phyloP scores from a whole-genome alignment of 2,797 vertebrate species.

The Lacerta viridis region DNA sequence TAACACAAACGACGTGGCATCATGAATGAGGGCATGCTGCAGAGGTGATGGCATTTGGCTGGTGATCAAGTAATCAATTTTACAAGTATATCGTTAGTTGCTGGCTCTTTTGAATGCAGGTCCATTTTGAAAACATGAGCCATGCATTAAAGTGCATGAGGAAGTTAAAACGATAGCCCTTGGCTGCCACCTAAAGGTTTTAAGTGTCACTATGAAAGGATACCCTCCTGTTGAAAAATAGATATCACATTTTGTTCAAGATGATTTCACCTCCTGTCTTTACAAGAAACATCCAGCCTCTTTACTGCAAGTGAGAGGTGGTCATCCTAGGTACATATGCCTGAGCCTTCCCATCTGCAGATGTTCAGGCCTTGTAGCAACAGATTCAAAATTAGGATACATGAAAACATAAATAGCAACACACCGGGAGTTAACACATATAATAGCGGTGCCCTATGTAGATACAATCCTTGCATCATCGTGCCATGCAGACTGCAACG shows the following conservation, averaged over 20 bases:
- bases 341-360: not conserved
- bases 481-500: not conserved
- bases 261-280: constrained; percentile 11
- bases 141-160: constrained; percentile 55
- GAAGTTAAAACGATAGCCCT: constrained; percentile 78
- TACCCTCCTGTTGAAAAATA: not conserved
- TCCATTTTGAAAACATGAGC: constrained; percentile 61
- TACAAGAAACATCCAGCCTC: rapidly evolving
- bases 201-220: constrained; percentile 54
- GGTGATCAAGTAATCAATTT: not conserved
- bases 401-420: not conserved
- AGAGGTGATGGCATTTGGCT: not conserved
- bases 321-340: not conserved
- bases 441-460: constrained; percentile 1
- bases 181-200: constrained; percentile 86
- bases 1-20: not conserved
- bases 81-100: not conserved
- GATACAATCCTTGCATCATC: not conserved
- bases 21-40: not conserved
- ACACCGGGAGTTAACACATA: constrained; percentile 9
- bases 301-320: not conserved
- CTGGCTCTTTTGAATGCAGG: constrained; percentile 33
- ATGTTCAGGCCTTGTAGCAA: constrained; percentile 1
- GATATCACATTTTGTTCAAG: not conserved
- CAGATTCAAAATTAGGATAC: not conserved